Base-by-base conservation (phyloP, 1,140 invertebrate genomes). In the Drosophila bipectinata region DNA sequence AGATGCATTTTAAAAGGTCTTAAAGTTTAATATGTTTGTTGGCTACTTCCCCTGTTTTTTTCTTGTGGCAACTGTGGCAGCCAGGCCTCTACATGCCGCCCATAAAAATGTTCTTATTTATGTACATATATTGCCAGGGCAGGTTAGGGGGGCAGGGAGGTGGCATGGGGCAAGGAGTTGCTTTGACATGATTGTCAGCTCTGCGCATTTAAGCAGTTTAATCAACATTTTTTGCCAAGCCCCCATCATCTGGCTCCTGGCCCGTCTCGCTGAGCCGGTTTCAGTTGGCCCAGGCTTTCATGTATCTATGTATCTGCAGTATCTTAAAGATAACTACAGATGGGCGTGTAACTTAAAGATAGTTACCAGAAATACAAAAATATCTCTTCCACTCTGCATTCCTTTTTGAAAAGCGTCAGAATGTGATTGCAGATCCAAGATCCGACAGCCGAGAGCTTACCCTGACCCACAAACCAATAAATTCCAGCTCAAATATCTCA, bases 131-230 rank as follows among this genome's bases (percentile, higher is more conserved):
- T 69, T 73, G 72, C 73, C 67, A 72, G 62, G 56, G 18, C 18
- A 18, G 18, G 18, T 18, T 18, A 18, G 59, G 67, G 54, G 15
- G 45, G 52, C 12, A 24, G 54, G 21, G 15, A 34, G 30, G 44
- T 18, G 18, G 34, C 54, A 59, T 60, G 51, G 24, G 18, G 34
- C 54, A 62, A 62, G 75, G 69, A 73, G 76, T 83, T 82, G 83
- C 83, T 87, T 87, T 87, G 83, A 87, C 83, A 88, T 88, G 83
- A 88, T 82, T 87, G 83, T 88, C 83, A 87, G 83, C 78, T 87
- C 78, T 88, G 83, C 72, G 68, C 83, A 87, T 87, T 87, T 87
- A 87, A 87, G 82, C 71, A 87, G 83, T 87, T 83, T 87, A 88
- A 87, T 87, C 83, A 87, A 82, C 75, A 63, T 64, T 87, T 79